Percentiles rank a stretch among this genome's conserved stretches.
These are phyloP conservation scores for Chiroxiphia lanceolata DNA, from an alignment of 2,797 vertebrate genomes.

Conservation along the genomic window DNA sequence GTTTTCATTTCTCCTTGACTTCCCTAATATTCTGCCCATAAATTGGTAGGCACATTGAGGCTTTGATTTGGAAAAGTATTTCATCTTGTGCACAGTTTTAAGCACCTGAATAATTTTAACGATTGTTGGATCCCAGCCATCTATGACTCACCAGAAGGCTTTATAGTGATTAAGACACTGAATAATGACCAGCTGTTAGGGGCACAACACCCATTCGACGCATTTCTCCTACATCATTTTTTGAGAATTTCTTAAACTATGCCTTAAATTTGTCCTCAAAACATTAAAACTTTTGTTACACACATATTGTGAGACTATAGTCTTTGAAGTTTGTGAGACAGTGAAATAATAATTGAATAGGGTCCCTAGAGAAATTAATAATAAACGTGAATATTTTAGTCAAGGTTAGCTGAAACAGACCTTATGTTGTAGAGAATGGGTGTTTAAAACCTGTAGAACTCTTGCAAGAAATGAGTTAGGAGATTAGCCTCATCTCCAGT, in stretches of 20 bases:
- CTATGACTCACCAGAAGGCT: not conserved
- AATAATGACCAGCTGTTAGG: not conserved
- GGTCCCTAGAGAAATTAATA: not conserved
- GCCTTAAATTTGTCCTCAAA: not conserved
- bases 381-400: not conserved
- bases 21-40: not conserved
- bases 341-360: not conserved
- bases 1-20: not conserved
- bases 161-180: not conserved
- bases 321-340: not conserved
- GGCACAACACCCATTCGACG: not conserved
- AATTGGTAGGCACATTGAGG: not conserved
- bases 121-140: not conserved
- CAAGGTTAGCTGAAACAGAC: not conserved
- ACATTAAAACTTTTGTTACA: not conserved
- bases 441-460: not conserved
- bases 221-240: not conserved
- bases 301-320: not conserved
- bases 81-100: not conserved
- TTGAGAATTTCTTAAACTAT: not conserved
- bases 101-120: not conserved
- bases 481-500: not conserved
- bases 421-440: fast-evolving
- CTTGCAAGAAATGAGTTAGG: not conserved
- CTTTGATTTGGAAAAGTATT: not conserved